Conservation (phyloP, 2,888 invertebrate genomes). For the Octodonta nipae region DNA sequence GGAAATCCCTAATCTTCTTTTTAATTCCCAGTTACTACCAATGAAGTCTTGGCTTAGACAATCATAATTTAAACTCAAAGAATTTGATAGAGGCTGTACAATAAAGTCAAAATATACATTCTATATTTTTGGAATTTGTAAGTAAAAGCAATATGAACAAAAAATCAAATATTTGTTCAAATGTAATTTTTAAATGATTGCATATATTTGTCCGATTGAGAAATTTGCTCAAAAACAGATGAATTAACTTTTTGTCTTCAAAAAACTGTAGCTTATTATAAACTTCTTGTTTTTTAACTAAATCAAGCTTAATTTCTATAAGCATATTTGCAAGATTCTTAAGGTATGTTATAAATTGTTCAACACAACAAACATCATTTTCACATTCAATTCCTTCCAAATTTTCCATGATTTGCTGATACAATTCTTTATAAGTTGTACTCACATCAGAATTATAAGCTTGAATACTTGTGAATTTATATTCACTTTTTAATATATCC, state of each 20-base stretch:
- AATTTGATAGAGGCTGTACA: slow-evolving; percentile 17
- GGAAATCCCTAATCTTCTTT: too few relatives aligned
- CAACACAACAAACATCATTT: not conserved
- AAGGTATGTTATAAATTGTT: not conserved
- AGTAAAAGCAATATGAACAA: slow-evolving; percentile 17
- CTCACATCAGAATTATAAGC: not conserved
- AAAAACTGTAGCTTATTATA: not conserved
- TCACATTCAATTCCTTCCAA: not conserved
- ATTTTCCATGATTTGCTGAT: not conserved
- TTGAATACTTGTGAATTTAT: not conserved
- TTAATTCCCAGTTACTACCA: too few relatives aligned
- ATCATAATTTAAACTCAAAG: too few relatives aligned
- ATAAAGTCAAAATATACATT: slow-evolving; percentile 24
- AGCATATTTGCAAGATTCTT: slow-evolving; percentile 4
- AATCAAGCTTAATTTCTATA: not conserved
- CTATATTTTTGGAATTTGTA: slow-evolving; percentile 19
- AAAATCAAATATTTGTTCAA: slow-evolving; percentile 13
- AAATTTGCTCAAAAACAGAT: slow-evolving; percentile 14
- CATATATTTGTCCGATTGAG: slow-evolving; percentile 13
- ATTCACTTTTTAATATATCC: too few relatives aligned
- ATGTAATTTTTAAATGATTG: slow-evolving; percentile 5
- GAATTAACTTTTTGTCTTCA: slow-evolving; percentile 1
- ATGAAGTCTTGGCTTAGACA: too few relatives aligned
- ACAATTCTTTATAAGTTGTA: not conserved
- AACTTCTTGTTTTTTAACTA: not conserved